These are phyloP conservation scores for Bombus ignitus DNA, from an alignment of 1,140 invertebrate species.

Conservation along the genomic window DNA sequence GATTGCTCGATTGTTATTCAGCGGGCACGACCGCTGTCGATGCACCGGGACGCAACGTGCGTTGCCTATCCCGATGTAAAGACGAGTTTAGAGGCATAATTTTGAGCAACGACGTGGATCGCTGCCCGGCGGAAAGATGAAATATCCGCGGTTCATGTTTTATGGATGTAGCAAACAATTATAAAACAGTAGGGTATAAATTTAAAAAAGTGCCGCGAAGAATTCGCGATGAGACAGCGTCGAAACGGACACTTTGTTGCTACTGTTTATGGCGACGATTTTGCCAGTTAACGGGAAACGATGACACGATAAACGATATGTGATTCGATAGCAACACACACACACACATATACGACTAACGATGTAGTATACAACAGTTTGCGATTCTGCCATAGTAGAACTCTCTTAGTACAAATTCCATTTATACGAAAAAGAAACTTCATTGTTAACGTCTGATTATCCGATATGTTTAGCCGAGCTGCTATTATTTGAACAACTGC, in stretches of 20 bases:
- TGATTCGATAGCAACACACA: too few relatives aligned
- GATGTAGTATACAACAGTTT: too few relatives aligned
- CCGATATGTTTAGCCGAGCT: too few relatives aligned
- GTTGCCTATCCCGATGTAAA: not conserved
- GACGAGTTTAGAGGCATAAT: constrained; percentile 39
- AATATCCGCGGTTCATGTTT: constrained; percentile 33
- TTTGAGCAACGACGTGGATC: constrained; percentile 23
- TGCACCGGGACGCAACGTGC: constrained; percentile 12
- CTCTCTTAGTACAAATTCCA: too few relatives aligned
- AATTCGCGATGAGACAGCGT: constrained; percentile 15
- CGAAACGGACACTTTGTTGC: not conserved
- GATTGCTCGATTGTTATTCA: constrained; percentile 43
- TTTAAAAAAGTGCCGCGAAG: constrained; percentile 9
- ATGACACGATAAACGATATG: too few relatives aligned
- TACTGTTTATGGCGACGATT: not conserved
- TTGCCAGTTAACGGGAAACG: not conserved
- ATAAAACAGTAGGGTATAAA: constrained; percentile 47
- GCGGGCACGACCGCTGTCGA: not conserved
- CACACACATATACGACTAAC: too few relatives aligned
- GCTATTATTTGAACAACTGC: too few relatives aligned
- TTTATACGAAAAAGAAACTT: too few relatives aligned
- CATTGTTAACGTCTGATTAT: too few relatives aligned
- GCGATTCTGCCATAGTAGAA: too few relatives aligned
- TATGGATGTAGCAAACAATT: constrained; percentile 41
- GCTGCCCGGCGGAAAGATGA: constrained; percentile 20